A percentile compares a stretch with the other conserved stretches of the same genome.
These are phyloP conservation scores for Damaliscus lunatus DNA, from an alignment of 2,113 vertebrate genomes.

Conservation along the genomic window DNA sequence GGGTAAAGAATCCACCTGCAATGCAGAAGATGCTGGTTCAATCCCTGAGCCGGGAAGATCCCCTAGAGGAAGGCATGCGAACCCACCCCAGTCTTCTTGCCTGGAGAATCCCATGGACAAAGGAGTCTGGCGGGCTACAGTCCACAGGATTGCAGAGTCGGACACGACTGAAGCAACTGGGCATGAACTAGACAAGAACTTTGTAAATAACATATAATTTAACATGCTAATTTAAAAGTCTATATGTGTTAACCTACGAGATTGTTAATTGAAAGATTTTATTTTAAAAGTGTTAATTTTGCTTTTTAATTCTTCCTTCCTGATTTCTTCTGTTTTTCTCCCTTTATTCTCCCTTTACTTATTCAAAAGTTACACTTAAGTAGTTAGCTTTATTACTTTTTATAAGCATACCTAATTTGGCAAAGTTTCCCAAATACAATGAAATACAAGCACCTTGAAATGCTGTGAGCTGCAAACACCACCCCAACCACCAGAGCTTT, in stretches of 20 bases:
- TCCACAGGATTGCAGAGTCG: neutral
- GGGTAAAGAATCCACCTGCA: neutral
- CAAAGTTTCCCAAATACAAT: neutral
- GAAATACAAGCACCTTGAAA: neutral
- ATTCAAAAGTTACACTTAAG: neutral
- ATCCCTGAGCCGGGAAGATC: neutral
- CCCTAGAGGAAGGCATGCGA: neutral
- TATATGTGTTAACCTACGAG: neutral
- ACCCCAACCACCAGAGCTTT: no score
- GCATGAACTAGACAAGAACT: neutral
- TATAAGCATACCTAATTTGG: neutral
- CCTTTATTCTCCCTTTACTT: neutral
- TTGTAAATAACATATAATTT: neutral
- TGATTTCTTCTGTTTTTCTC: neutral
- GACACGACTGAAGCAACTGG: neutral
- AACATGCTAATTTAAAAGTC: neutral
- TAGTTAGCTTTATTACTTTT: neutral
- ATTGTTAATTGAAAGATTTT: neutral
- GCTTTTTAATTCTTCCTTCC: neutral
- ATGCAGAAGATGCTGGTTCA: neutral
- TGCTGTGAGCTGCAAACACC: neutral
- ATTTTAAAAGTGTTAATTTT: neutral
- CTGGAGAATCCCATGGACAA: neutral
- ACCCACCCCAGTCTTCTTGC: neutral
- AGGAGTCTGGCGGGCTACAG: neutral